phyloP scores from a whole-genome alignment of 2,888 invertebrate genomes.

The Coleophora deauratella region DNA sequence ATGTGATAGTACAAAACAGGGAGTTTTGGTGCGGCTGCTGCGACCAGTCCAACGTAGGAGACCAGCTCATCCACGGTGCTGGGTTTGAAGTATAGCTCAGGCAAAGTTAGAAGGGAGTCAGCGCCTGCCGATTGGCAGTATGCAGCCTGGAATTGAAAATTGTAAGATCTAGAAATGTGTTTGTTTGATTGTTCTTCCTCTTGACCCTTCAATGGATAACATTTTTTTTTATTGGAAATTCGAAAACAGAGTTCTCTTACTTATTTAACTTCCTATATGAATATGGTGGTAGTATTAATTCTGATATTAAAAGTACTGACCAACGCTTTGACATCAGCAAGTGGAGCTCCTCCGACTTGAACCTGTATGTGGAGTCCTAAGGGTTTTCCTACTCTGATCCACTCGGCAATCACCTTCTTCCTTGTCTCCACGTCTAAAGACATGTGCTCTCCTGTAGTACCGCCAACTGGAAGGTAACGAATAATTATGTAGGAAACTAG shows the following conservation, averaged over 20 bases:
- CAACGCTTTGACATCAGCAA: constrained; percentile 81
- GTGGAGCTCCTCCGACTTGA: constrained; percentile 82
- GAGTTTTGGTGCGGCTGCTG: constrained; percentile 80
- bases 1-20: constrained; percentile 91
- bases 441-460: constrained; percentile 88
- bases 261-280: no score
- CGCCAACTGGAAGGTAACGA: constrained; percentile 76
- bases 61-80: constrained; percentile 74
- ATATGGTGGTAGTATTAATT: no score
- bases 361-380: constrained; percentile 80
- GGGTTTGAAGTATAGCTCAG: constrained; percentile 86
- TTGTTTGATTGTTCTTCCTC: no score
- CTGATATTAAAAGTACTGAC: constrained; percentile 51
- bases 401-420: constrained; percentile 79
- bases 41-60: constrained; percentile 78
- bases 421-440: constrained; percentile 80
- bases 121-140: constrained; percentile 79
- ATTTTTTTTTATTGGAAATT: no score
- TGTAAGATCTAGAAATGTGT: no score
- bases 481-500: no score
- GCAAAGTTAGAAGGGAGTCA: constrained; percentile 81
- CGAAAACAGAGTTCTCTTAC: no score
- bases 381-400: constrained; percentile 75
- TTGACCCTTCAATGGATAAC: no score
- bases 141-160: constrained; percentile 64